Base-by-base conservation (phyloP, 2,797 vertebrate species). In the Centropyge bicolor region DNA sequence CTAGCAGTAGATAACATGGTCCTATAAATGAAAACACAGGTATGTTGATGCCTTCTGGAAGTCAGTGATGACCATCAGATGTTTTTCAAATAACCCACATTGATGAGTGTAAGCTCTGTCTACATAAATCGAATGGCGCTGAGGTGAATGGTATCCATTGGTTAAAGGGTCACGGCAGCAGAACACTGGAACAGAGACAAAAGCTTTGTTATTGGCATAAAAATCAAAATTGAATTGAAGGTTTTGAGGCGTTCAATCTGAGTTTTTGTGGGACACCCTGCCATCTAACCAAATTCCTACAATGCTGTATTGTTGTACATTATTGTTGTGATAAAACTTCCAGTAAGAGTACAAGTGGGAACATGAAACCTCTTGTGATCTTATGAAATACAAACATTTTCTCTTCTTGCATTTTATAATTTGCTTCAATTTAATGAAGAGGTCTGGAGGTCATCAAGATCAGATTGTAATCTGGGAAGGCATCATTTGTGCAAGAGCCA, bases 401-500 rank as follows among this genome's bases (percentile, higher is more conserved):
- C 7, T 40, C 38, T 40, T 40, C 11, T 8, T 40, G 38, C 2
- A 40, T 8, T 40, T 40, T 40, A 40, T 8, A 40, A 40, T 11
- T 2, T 9, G 38, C 38, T 40, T 40, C 38, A 40, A 11, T 9
- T 40, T 11, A 2, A 40, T 40, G 0, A 40, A 40, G 10, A 9
- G 1, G 6, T 40, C 38, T 40, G 38, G 8, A 40, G 9, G 38
- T 40, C 38, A 40, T 40, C 8, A 40, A 40, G 10, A 40, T 40
- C 38, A 40, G 38, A 40, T 10, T 9, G 6, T 10, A 40, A 40
- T 40, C 43, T 43, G 0, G 17, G 35, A 31, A 57, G 24, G 22
- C 9, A 0, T 43, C 16, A 8, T 35, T 20, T 43, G 46, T 0
- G 0, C 3, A 1, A 9, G 2, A 59, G 12, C 6, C 0, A 1